phyloP scores from a whole-genome alignment of 2,113 vertebrate genomes.

The Heteronetta atricapilla region DNA sequence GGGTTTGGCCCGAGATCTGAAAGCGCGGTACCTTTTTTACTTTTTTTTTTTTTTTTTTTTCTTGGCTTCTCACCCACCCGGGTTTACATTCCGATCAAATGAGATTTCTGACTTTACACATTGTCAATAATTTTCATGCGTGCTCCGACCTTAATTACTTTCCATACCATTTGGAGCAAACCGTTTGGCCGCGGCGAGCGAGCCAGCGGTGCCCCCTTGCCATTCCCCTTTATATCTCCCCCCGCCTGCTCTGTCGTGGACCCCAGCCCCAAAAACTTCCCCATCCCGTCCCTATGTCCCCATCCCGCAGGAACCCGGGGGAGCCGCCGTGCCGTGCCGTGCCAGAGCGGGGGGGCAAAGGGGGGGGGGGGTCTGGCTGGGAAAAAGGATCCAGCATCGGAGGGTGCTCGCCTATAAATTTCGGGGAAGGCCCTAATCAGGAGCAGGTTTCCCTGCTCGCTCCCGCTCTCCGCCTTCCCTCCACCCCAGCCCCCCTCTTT shows the following conservation, averaged over 20 bases:
- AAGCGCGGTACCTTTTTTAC: neutral
- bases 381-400: too few species aligned
- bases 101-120: conserved; percentile 54
- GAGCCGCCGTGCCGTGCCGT: too few species aligned
- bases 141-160: conserved; percentile 27
- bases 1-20: conserved; percentile 55
- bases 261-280: neutral
- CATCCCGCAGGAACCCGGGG: neutral
- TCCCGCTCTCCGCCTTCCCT: neutral
- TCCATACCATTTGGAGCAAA: conserved; percentile 10
- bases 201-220: neutral
- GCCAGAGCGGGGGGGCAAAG: too few species aligned
- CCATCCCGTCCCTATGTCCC: neutral
- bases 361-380: too few species aligned
- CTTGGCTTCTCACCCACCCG: conserved; percentile 20
- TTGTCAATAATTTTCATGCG: conserved; percentile 55
- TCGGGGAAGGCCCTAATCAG: conserved; percentile 36
- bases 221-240: too few species aligned
- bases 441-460: conserved; percentile 31
- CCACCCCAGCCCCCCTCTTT: neutral
- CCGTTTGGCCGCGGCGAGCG: neutral
- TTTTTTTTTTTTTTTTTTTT: neutral
- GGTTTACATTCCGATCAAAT: conserved; percentile 65
- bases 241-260: too few species aligned
- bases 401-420: neutral